These are phyloP conservation scores for Leptopilina syphax DNA, from an alignment of 2,888 invertebrate species.

Conservation along the genomic window DNA sequence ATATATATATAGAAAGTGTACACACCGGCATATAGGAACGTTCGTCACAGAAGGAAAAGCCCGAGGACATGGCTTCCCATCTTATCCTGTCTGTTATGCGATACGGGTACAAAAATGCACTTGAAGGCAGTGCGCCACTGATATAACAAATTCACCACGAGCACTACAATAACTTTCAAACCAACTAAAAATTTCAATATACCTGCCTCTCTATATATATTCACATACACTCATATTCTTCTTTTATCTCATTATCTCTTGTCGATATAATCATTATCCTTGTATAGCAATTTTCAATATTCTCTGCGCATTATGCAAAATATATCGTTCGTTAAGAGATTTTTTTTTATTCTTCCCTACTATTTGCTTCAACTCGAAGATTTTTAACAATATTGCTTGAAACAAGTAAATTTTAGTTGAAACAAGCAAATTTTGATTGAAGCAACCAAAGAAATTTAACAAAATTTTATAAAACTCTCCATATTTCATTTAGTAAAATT, in stretches of 20 bases:
- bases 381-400: too few species aligned
- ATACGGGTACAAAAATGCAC: constrained; percentile 70
- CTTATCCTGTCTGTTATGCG: constrained; percentile 68
- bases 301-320: too few species aligned
- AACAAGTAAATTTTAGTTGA: too few species aligned
- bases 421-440: too few species aligned
- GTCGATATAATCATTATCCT: not conserved
- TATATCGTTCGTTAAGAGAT: too few species aligned
- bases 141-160: constrained; percentile 35
- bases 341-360: too few species aligned
- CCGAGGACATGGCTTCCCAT: constrained; percentile 72
- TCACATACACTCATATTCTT: not conserved
- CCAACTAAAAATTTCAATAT: constrained; percentile 22
- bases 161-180: constrained; percentile 9
- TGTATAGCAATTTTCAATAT: not conserved
- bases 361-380: too few species aligned
- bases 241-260: not conserved
- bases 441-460: too few species aligned
- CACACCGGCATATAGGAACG: constrained; percentile 49
- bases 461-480: too few species aligned
- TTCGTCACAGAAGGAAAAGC: constrained; percentile 66
- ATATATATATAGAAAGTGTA: not conserved
- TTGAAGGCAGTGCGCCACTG: constrained; percentile 37
- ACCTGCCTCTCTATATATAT: not conserved
- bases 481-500: too few species aligned